Evolutionary conservation across 1,140 invertebrate species (phyloP), one percentile per base, ranked within the genome.

Genomic region (Oryzaephilus surinamensis): DNA sequence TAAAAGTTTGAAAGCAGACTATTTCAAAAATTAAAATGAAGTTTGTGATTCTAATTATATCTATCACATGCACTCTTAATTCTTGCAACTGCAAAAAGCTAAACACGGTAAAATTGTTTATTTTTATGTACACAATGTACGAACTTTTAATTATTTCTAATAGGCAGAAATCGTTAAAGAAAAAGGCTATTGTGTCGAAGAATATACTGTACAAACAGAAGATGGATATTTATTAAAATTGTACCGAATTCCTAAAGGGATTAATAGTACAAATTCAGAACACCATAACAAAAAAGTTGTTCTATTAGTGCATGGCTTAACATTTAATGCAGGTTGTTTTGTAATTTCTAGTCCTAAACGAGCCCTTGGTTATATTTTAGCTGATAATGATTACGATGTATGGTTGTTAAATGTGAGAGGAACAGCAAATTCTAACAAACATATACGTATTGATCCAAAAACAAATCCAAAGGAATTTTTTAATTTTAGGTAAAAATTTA

Each of bases 381-480:
- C 52, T 6, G 45, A 54, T 34, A 20, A 32, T 4, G 49, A 46
- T 6, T 51, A 43, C 12, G 45, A 52, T 31, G 41, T 48, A 8
- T 84, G 80, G 79, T 48, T 83, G 55, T 76, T 74, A 0, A 84
- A 84, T 57, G 69, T 70, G 6, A 60, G 81, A 24, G 81, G 81
- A 2, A 81, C 73, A 49, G 65, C 61, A 4, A 76, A 79, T 51
- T 79, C 77, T 1, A 59, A 66, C 7, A 61, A 64, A n/a, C 77
- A 80, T 57, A 57, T 63, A 13, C 52, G 50, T 2, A 38, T 71
- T 4, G 53, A 72, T 48, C 64, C 69, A 10, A 54, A 63, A 34
- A 60, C 50, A 7, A 66, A 72, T 36, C 58, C 64, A 8, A 57
- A n/a, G n/a, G n/a, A n/a, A 28, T 88, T 77, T 51, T 87, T 82